Base-by-base conservation (phyloP, 2,888 invertebrate species). In the Pseudanteris insignis region DNA sequence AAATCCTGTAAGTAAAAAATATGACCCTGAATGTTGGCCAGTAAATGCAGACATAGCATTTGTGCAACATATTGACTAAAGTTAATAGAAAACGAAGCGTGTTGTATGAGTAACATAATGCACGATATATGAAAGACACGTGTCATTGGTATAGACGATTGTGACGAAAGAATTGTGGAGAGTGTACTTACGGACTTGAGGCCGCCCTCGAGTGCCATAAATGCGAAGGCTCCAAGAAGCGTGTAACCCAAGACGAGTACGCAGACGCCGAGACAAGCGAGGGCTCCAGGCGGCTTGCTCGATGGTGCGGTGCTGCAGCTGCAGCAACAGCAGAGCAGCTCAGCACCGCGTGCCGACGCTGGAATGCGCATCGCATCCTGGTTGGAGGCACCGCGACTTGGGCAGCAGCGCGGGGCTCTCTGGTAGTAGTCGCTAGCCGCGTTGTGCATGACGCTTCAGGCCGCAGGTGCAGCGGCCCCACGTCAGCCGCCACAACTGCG, bases 171-270 rank as follows among this genome's bases (percentile, higher is more conserved):
- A 7, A 21, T 5, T 5, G 7, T 21, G 4, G 3, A 7, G 7
- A 7, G 3, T 21, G 12, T 29, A 61, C 65, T 67, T 37, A 73
- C 72, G 53, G 73, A 63, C 63, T 84, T 84, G 37, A 82, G 73
- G 53, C 85, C 84, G 44, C 91, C 91, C 79, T 93, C 92, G 48
- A 93, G 82, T 8, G 90, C 89, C 80, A 91, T 89, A 81, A 96
- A 97, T 55, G 94, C 87, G 74, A 95, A 90, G 13, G 94, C 96
- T 8, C 96, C 96, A 70, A 95, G 85, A 38, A 96, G 86, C 64
- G 95, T 94, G 83, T 97, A 97, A 8, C 89, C 89, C 33, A n/a
- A 96, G 10, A 96, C 94, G 47, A 96, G 85, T 67, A 89, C 86
- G 79, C 91, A 91, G 50, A 92, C 86, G 10, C 91, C 92, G 26